phyloP scores from a whole-genome alignment of 2,797 vertebrate genomes.

The Pseudopleuronectes americanus region DNA sequence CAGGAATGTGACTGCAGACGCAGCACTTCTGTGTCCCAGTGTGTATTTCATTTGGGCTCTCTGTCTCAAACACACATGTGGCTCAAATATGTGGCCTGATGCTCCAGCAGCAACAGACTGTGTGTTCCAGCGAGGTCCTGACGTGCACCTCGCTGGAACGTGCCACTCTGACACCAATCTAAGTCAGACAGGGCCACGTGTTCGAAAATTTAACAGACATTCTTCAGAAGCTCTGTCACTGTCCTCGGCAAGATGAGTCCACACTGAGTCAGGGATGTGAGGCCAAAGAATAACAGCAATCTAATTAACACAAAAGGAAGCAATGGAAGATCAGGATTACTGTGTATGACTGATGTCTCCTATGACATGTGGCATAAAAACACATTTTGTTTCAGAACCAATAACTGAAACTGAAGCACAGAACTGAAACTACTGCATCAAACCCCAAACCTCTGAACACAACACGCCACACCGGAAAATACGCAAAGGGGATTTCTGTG shows the following conservation, averaged over 20 bases:
- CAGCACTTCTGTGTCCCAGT: conserved; percentile 82
- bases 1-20: conserved; percentile 82
- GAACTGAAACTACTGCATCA: conserved; percentile 25
- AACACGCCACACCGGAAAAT: not conserved
- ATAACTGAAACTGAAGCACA: conserved; percentile 10
- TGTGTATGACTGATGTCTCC: conserved; percentile 11
- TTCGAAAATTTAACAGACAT: conserved; percentile 64
- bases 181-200: conserved; percentile 75
- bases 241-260: conserved; percentile 39
- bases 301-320: conserved; percentile 31
- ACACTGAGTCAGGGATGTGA: conserved; percentile 42
- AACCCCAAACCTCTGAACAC: not conserved
- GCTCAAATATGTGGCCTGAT: conserved; percentile 81
- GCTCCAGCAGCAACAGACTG: conserved; percentile 84
- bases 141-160: conserved; percentile 67
- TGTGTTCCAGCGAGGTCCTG: conserved; percentile 63
- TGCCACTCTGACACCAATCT: conserved; percentile 71
- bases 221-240: conserved; percentile 70
- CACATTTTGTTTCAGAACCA: conserved; percentile 3
- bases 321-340: conserved; percentile 13
- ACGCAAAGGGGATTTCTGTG: not conserved
- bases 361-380: not conserved
- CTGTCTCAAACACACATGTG: conserved; percentile 84
- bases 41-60: conserved; percentile 84
- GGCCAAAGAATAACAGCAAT: not conserved